Evolutionary conservation across 2,797 vertebrate genomes (phyloP), one percentile per base, ranked within the genome.

Genomic region (Phalanger gymnotis): DNA sequence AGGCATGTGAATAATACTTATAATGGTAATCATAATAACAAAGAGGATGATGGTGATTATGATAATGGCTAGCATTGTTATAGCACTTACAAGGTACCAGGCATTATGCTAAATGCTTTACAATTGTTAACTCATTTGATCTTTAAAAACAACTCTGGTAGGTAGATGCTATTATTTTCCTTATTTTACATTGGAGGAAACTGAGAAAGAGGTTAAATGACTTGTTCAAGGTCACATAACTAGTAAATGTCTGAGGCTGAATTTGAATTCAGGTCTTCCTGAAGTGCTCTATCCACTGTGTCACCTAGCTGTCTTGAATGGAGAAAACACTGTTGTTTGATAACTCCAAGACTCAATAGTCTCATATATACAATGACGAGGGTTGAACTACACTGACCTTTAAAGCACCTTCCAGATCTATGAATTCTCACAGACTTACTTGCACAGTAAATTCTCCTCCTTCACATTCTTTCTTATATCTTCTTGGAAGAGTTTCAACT

Each of bases 401-500:
- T 27, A 27, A 87, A 87, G 22, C 22, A 27, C 1, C 73, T 11
- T 87, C 9, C 73, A 87, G 22, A 27, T 34, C 40, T 47, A 51
- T 47, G 40, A 87, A 25, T 81, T 87, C 40, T 51, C 73, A 47
- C 3, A 22, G 7, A 90, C 98, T 92, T 96, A 99, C 99, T 99
- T 99, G 98, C 57, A 98, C 55, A 3, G 97, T 98, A 28, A 99
- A 98, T 30, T 98, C 97, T 92, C 97, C 98, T 94, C 98, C 99
- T 30, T 98, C 99, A 94, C 99, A 98, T 94, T 99, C 99, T 94
- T 98, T 99, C 97, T 99, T 99, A 90, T 99, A 99, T 98, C 99
- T 99, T 92, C 99, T 99, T 52, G 99, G 99, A 95, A 99, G 99
- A 0, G 99, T 99, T 98, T 99, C 99, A 6, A 99, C 99, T 95